These are phyloP conservation scores for Lepidocyrtinus sp. DNA, from an alignment of 2,888 invertebrate species.

Conservation along the genomic window DNA sequence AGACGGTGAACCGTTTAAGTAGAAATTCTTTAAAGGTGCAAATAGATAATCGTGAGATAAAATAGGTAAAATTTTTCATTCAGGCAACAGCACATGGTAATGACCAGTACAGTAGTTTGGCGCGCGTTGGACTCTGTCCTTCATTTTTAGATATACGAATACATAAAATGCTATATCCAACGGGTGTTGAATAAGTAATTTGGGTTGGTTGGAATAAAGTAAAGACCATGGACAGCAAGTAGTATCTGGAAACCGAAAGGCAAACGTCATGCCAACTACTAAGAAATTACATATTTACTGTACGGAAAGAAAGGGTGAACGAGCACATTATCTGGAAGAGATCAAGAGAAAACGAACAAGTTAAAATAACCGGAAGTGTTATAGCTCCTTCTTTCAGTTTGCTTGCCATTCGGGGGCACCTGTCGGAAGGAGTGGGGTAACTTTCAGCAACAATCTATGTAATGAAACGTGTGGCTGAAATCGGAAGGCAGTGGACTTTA, in stretches of 20 bases:
- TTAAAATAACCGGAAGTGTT: constrained; percentile 51
- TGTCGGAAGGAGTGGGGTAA: constrained; percentile 50
- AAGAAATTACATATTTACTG: background rate
- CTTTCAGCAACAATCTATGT: too few species aligned
- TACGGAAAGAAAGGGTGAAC: constrained; percentile 46
- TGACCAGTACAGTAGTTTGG: constrained; percentile 33
- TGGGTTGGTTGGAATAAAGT: too few species aligned
- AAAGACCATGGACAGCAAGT: too few species aligned
- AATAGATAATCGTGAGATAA: background rate
- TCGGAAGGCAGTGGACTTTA: too few species aligned
- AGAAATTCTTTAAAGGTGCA: constrained; percentile 26
- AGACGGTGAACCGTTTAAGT: constrained; percentile 45
- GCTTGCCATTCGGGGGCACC: constrained; percentile 57
- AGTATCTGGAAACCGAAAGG: constrained; percentile 48
- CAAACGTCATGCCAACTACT: constrained; percentile 27
- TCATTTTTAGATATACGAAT: too few species aligned
- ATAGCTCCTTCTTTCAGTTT: constrained; percentile 34
- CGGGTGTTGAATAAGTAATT: too few species aligned
- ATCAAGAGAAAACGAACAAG: constrained; percentile 48
- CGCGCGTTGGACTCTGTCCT: too few species aligned
- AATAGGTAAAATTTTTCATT: background rate
- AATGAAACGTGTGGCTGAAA: too few species aligned
- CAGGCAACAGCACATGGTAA: constrained; percentile 1
- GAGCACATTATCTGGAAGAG: constrained; percentile 32
- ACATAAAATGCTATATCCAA: too few species aligned